phyloP scores from a whole-genome alignment of 2,113 vertebrate species.

The Myotis brandtii region DNA sequence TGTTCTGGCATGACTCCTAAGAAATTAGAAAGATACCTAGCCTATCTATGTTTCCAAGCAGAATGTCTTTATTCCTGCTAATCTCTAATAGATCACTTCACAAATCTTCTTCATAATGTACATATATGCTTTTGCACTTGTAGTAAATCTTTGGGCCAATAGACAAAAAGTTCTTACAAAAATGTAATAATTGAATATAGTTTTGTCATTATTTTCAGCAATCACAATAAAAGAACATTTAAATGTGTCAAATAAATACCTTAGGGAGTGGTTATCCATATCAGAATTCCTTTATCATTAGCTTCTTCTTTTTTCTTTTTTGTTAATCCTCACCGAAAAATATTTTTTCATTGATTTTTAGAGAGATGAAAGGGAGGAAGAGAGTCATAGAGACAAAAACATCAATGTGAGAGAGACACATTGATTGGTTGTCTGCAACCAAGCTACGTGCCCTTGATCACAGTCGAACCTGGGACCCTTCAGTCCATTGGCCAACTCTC shows the following conservation, averaged over 20 bases:
- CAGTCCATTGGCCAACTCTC: too few species aligned
- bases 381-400: too few species aligned
- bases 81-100: neutral
- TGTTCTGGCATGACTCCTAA: neutral
- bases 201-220: neutral
- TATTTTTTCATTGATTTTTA: too few species aligned
- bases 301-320: neutral
- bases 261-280: neutral
- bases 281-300: neutral
- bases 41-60: neutral
- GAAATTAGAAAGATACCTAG: conserved; percentile 15
- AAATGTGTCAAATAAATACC: neutral
- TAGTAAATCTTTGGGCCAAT: neutral
- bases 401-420: too few species aligned
- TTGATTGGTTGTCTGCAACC: too few species aligned
- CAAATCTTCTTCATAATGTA: neutral
- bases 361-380: too few species aligned
- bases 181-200: neutral
- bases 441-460: too few species aligned
- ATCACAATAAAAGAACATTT: neutral
- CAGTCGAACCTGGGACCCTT: too few species aligned
- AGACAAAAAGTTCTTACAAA: conserved; percentile 1
- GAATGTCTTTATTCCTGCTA: neutral
- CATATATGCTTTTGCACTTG: neutral
- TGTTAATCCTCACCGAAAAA: too few species aligned